phyloP scores from a whole-genome alignment of 35 echinoderm and acorn worm species.

The Apostichopus californicus region DNA sequence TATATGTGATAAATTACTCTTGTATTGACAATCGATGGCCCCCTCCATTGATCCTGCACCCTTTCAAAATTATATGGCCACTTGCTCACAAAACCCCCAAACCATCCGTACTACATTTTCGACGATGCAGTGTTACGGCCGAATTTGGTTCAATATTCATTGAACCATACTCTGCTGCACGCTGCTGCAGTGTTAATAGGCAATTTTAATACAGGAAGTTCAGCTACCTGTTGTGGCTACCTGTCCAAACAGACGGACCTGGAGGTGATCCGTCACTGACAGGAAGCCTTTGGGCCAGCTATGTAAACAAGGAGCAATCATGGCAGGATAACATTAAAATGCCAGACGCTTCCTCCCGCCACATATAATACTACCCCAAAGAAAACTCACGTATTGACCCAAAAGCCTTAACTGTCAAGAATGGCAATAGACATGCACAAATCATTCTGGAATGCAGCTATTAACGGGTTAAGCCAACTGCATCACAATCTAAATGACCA shows the following conservation, averaged over 20 bases:
- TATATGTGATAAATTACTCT: too few relatives aligned
- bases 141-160: too few relatives aligned
- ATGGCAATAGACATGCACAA: not conserved
- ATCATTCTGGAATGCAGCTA: not conserved
- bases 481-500: not conserved
- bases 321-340: slow-evolving; percentile 29
- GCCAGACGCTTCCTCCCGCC: not conserved
- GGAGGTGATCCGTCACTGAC: not conserved
- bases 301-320: slow-evolving; percentile 32
- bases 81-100: too few relatives aligned
- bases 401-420: not conserved
- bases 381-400: not conserved
- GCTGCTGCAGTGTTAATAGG: not conserved
- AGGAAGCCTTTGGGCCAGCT: slow-evolving; percentile 27
- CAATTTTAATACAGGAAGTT: not conserved
- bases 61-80: too few relatives aligned
- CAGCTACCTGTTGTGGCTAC: slow-evolving; percentile 27
- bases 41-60: too few relatives aligned
- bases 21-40: too few relatives aligned
- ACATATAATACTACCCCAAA: slow-evolving; percentile 6
- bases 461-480: not conserved
- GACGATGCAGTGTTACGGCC: too few relatives aligned
- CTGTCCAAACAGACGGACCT: slow-evolving; percentile 30
- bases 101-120: too few relatives aligned
- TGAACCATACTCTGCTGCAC: too few relatives aligned